Evolutionary conservation across 23 tunicate species (phyloP).

Genomic region (Clavelina lepadiformis): DNA sequence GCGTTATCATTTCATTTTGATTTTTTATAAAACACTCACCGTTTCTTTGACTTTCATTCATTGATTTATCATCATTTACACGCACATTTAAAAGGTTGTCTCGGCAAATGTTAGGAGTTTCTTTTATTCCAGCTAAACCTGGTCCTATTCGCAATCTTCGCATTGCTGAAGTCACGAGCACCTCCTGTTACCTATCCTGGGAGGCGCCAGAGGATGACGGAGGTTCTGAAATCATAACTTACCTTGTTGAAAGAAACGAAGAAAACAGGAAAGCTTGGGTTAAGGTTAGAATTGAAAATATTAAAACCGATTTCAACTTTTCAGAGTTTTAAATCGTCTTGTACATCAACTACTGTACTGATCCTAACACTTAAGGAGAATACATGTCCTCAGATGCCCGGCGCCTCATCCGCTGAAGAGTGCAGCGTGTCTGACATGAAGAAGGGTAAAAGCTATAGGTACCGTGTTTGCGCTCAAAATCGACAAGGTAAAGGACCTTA

Average conservation of each 20-base stretch:
- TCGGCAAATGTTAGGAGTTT: background rate
- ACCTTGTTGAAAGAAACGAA: conserved; percentile 76
- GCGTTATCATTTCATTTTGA: no score
- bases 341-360: no score
- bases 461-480: conserved; percentile 75
- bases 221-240: conserved; percentile 68
- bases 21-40: no score
- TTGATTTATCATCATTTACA: background rate
- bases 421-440: conserved; percentile 81
- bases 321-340: no score
- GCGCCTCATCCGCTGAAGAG: conserved; percentile 38
- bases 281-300: conserved; percentile 43
- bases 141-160: conserved; percentile 39
- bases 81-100: background rate
- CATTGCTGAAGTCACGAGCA: conserved; percentile 54
- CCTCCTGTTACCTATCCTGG: conserved; percentile 81
- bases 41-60: background rate
- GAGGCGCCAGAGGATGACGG: conserved; percentile 77
- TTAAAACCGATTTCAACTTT: no score
- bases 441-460: conserved; percentile 69
- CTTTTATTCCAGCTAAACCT: conserved; percentile 41
- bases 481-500: conserved; percentile 76
- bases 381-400: no score
- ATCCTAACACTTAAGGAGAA: no score
- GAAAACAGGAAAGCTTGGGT: conserved; percentile 77